Conservation (phyloP, 2,888 invertebrate species). For the Ormyrus labotus region DNA sequence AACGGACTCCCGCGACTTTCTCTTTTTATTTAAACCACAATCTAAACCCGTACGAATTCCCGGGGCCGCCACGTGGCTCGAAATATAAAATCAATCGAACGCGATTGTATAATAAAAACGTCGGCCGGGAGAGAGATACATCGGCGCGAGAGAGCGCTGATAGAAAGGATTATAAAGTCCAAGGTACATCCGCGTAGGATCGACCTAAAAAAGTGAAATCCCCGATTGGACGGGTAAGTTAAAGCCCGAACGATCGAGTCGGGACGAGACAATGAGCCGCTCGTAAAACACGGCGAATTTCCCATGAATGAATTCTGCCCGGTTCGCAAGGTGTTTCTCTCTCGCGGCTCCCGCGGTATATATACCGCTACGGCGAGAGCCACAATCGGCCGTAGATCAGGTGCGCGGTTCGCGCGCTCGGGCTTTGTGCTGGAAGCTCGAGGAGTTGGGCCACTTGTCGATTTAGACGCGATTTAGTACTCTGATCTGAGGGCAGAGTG, state of each 20-base stretch:
- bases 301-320: slow-evolving; percentile 37
- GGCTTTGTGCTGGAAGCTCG: background rate
- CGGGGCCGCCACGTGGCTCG: background rate
- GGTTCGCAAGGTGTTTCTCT: slow-evolving; percentile 22
- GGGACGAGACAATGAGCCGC: slow-evolving; percentile 20
- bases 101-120: slow-evolving; percentile 17
- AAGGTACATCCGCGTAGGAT: no score
- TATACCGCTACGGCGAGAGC: background rate
- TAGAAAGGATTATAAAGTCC: no score
- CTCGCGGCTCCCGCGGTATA: background rate
- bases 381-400: slow-evolving; percentile 45
- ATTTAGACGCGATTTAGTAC: no score
- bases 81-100: slow-evolving; percentile 49
- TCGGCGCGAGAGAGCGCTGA: background rate
- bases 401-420: background rate
- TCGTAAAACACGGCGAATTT: slow-evolving; percentile 39
- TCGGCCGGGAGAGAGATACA: slow-evolving; percentile 8
- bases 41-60: slow-evolving; percentile 36
- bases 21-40: slow-evolving; percentile 53
- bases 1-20: slow-evolving; percentile 34
- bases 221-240: background rate
- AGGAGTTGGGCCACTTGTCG: background rate
- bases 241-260: no score
- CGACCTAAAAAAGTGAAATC: background rate
- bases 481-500: no score